These are phyloP conservation scores for Lichenostomus cassidix DNA, from an alignment of 2,113 vertebrate species.

Conservation along the genomic window DNA sequence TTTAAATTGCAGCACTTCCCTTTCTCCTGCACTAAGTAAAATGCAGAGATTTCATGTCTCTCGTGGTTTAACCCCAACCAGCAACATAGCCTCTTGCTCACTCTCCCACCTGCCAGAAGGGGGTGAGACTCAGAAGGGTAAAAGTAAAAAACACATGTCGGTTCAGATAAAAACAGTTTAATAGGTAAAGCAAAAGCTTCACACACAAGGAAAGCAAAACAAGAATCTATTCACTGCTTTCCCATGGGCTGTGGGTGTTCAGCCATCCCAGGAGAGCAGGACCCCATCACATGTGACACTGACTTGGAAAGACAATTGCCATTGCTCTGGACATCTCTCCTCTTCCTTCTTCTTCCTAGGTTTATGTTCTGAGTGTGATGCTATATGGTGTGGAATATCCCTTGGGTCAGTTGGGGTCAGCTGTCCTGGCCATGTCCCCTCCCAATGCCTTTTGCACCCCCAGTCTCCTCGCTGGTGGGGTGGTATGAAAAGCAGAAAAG, in stretches of 20 bases:
- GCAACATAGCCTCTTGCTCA: not conserved
- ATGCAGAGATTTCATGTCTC: not conserved
- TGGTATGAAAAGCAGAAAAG: not conserved
- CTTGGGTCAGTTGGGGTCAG: too few species aligned
- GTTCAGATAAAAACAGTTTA: not conserved
- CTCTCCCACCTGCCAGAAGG: not conserved
- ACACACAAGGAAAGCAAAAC: not conserved
- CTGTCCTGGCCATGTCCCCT: not conserved
- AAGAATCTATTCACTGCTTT: not conserved
- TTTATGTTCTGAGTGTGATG: too few species aligned
- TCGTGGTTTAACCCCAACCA: not conserved
- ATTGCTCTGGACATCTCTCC: not conserved
- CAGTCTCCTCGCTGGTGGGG: not conserved
- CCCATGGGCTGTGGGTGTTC: too few species aligned
- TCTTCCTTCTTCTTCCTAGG: not conserved
- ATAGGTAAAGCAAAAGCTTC: not conserved
- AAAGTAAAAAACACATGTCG: not conserved
- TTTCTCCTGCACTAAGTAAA: not conserved
- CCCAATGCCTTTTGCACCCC: not conserved
- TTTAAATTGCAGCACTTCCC: not conserved
- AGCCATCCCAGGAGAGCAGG: too few species aligned
- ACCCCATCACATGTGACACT: rapidly evolving
- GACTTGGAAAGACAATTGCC: not conserved
- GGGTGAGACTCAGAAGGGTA: not conserved
- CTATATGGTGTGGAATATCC: not conserved